Evolutionary conservation across 2,797 vertebrate species (phyloP).

Genomic region (Crenichthys baileyi): DNA sequence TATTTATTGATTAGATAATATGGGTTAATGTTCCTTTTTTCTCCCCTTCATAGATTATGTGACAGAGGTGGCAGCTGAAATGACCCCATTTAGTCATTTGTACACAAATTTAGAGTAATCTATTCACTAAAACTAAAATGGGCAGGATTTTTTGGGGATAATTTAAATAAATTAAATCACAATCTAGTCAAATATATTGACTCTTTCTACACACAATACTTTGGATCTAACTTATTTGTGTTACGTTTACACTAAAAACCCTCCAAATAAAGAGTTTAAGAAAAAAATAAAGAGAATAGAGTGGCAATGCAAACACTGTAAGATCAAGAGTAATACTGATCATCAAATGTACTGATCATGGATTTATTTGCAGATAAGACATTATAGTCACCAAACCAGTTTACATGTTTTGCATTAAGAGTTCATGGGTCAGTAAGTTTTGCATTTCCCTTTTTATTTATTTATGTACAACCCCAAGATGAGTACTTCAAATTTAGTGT

Average conservation of each 20-base stretch:
- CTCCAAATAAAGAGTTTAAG: not conserved
- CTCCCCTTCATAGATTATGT: constrained; percentile 55
- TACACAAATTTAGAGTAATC: constrained; percentile 35
- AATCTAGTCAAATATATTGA: constrained; percentile 21
- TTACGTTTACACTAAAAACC: constrained; percentile 12
- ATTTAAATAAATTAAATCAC: constrained; percentile 4
- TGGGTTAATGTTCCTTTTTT: constrained; percentile 61
- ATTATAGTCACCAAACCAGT: not conserved
- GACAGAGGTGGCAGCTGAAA: constrained; percentile 51
- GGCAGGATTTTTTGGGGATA: no score
- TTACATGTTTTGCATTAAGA: not conserved
- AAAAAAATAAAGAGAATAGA: not conserved
- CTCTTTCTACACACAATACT: constrained; percentile 20
- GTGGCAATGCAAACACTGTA: constrained; percentile 14
- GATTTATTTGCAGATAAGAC: not conserved
- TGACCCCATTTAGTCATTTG: constrained; percentile 58
- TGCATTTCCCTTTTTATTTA: not conserved
- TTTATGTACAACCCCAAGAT: no score
- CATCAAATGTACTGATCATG: not conserved
- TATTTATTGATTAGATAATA: constrained; percentile 69
- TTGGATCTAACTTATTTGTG: not conserved
- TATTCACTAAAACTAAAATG: not conserved
- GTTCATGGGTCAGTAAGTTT: not conserved
- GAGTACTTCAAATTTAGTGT: not conserved
- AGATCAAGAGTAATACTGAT: not conserved